A percentile compares a stretch with the other conserved stretches of the same genome.
phyloP scores from a whole-genome alignment of 2,888 invertebrate species.

The Podabrus alpinus region DNA sequence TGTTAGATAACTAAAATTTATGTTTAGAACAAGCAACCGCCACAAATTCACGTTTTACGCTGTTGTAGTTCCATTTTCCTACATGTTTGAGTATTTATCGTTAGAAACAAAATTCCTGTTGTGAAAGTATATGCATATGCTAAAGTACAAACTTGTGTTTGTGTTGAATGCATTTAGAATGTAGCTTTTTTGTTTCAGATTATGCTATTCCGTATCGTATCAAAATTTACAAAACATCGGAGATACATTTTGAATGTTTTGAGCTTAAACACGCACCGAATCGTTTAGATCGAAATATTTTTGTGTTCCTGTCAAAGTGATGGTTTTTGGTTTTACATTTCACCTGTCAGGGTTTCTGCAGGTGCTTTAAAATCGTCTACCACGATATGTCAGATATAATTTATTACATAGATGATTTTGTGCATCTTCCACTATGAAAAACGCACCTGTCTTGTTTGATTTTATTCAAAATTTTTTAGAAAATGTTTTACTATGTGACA shows the following conservation, averaged over 20 bases:
- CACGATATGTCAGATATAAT: constrained; percentile 32
- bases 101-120: constrained; percentile 1
- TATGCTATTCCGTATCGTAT: not conserved
- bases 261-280: not conserved
- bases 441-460: not conserved
- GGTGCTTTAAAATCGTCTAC: constrained; percentile 25
- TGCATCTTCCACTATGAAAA: constrained; percentile 4
- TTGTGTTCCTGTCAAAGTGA: constrained; percentile 24
- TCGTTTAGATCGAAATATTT: not conserved
- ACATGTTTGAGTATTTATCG: not conserved
- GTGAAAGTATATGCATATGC: constrained; percentile 18
- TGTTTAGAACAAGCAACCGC: not conserved
- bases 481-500: not conserved
- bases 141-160: constrained; percentile 25
- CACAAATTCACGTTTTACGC: not conserved
- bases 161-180: constrained; percentile 21
- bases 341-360: constrained; percentile 31
- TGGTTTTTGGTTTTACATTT: constrained; percentile 26
- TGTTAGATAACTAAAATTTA: not conserved
- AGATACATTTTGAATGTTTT: not conserved
- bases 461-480: not conserved
- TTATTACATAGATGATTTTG: constrained; percentile 32
- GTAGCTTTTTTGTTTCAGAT: constrained; percentile 9
- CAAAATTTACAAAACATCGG: not conserved
- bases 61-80: not conserved